Evolutionary conservation across 2,888 invertebrate species (phyloP).

Genomic region (Cremastinae sp.): DNA sequence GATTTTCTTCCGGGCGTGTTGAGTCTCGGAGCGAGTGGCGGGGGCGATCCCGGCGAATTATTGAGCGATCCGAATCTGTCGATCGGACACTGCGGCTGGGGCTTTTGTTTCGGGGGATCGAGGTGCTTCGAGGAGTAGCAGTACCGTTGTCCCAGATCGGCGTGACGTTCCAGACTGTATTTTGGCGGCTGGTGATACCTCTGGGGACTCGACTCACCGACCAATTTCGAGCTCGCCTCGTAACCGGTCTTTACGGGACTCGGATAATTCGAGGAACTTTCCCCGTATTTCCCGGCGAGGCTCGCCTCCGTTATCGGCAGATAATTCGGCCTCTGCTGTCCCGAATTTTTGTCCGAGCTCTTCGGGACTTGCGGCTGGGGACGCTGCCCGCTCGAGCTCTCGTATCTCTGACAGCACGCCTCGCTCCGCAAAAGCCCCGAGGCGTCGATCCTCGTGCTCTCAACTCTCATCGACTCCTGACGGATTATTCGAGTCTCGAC

Average conservation of each 20-base stretch:
- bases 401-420: conserved; percentile 64
- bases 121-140: conserved; percentile 74
- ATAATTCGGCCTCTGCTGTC: conserved; percentile 66
- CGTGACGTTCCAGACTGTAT: conserved; percentile 68
- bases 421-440: conserved; percentile 69
- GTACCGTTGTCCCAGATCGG: conserved; percentile 66
- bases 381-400: conserved; percentile 73
- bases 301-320: conserved; percentile 65
- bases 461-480: conserved; percentile 76
- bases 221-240: conserved; percentile 71
- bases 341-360: conserved; percentile 59
- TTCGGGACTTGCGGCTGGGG: conserved; percentile 74
- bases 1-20: conserved; percentile 75
- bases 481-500: conserved; percentile 75
- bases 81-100: conserved; percentile 69
- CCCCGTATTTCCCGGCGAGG: conserved; percentile 45
- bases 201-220: conserved; percentile 71
- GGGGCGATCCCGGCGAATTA: conserved; percentile 64
- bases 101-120: conserved; percentile 71
- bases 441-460: conserved; percentile 68
- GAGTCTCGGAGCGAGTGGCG: conserved; percentile 76
- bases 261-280: conserved; percentile 65
- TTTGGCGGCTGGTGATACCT: conserved; percentile 76
- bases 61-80: conserved; percentile 66
- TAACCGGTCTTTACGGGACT: conserved; percentile 74